Base-by-base conservation (phyloP, 1,140 invertebrate species). In the Protaetia brevitarsis region DNA sequence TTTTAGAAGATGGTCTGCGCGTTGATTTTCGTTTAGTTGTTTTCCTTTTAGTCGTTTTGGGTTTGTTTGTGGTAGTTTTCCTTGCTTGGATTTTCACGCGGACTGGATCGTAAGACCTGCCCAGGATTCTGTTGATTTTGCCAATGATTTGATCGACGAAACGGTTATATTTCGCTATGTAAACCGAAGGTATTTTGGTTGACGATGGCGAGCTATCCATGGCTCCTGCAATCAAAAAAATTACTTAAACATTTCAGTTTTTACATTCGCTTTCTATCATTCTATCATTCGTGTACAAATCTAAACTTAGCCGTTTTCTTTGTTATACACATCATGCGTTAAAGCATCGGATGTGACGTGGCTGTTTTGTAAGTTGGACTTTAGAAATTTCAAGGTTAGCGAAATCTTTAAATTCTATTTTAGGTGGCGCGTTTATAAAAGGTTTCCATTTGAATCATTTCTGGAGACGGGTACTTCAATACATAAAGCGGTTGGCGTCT, bases 111-210 rank as follows among this genome's bases (percentile, higher is more conserved):
- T 92, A 93, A 45, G 88, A 90, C 45, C 85, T 83, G 8, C 86
- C 82, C 51, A 93, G 78, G 56, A 92, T 89, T 69, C 86, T 86
- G 77, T 93, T 93, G 75, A 93, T 91, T 66, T 89, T 84, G 26
- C 84, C 86, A 41, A 93, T 82, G 68, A 92, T 90, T 68, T 85
- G 89, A 76, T 93, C 91, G 30, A 93, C 87, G 75, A 91, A 93
- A 69, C 86, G 85, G 79, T 93, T 93, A 79, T 93, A 91, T 74
- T 90, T 90, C 23, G 86, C 81, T 26, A 90, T 87, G 77, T 91
- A 90, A 27, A 88, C 84, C 0, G 87, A 83, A 2, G 89, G 85
- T 16, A 89, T 83, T 62, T 62, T 62, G 57, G 57, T n/a, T 3
- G 60, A n/a, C n/a, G n/a, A 62, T 19, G 29, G 60, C 3, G 60